These are phyloP conservation scores for Cariama cristata DNA, from an alignment of 2,113 vertebrate genomes.

Conservation along the genomic window DNA sequence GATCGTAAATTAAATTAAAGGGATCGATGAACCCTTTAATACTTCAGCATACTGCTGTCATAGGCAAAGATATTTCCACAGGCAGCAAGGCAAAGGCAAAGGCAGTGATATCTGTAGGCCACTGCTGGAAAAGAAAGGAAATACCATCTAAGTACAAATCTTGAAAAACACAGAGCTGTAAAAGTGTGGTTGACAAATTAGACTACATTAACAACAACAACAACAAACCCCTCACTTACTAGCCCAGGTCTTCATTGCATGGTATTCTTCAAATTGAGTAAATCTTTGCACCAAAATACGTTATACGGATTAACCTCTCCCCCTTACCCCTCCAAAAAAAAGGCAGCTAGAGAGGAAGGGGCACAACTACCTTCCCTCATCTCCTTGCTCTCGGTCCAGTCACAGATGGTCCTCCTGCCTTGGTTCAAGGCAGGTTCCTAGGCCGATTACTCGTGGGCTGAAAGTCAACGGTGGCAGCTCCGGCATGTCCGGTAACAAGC, in stretches of 20 bases:
- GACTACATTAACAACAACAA: not conserved
- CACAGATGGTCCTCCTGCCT: not conserved
- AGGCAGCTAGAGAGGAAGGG: not conserved
- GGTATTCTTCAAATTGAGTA: not conserved
- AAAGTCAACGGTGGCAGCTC: not conserved
- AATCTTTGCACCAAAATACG: not conserved
- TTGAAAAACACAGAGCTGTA: not conserved
- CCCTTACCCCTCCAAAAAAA: accelerated
- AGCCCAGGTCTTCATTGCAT: not conserved
- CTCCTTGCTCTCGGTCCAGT: not conserved
- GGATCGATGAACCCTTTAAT: not conserved
- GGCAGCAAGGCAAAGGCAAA: not conserved
- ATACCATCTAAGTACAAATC: not conserved
- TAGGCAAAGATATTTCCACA: not conserved
- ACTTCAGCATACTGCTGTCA: not conserved
- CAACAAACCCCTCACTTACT: not conserved
- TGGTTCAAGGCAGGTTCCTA: not conserved
- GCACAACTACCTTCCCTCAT: not conserved
- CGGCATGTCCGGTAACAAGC: not conserved
- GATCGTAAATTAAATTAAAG: not conserved
- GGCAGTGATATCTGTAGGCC: not conserved
- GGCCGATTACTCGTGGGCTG: not conserved
- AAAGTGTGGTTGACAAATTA: not conserved
- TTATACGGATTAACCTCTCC: not conserved
- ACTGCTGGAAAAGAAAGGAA: not conserved